phyloP scores from a whole-genome alignment of 2,797 vertebrate species.

The Lophius americanus region DNA sequence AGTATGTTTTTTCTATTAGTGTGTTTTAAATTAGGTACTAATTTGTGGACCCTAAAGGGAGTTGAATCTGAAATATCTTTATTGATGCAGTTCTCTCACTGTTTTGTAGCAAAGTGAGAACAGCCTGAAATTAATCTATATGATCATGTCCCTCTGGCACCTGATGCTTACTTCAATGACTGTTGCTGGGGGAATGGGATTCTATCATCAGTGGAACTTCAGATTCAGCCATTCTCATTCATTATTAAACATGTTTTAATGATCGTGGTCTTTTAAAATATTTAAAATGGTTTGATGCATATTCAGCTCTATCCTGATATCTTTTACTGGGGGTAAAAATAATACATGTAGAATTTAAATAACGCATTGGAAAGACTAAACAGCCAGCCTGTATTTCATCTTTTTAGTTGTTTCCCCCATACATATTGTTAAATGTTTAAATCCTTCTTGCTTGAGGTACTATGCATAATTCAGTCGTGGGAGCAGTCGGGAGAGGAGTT shows the following conservation, averaged over 20 bases:
- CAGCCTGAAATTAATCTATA: neutral
- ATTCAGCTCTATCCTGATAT: neutral
- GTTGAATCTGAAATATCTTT: too few species aligned
- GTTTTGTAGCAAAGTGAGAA: too few species aligned
- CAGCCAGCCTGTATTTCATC: slow-evolving; percentile 1
- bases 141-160: neutral
- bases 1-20: neutral
- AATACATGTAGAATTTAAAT: slow-evolving; percentile 37
- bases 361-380: slow-evolving; percentile 21
- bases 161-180: neutral
- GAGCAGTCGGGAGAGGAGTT: too few species aligned
- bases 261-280: too few species aligned
- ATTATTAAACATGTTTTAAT: too few species aligned
- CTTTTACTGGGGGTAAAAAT: slow-evolving; percentile 5
- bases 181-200: too few species aligned
- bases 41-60: neutral
- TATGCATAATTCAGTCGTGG: slow-evolving; percentile 23
- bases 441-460: slow-evolving; percentile 10
- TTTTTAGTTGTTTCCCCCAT: slow-evolving; percentile 24
- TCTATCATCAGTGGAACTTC: too few species aligned
- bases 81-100: too few species aligned
- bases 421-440: slow-evolving; percentile 53
- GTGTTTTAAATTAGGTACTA: neutral
- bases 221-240: too few species aligned
- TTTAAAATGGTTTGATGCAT: neutral